Evolutionary conservation across 2,888 invertebrate genomes (phyloP).

Genomic region (Melolontha melolontha): DNA sequence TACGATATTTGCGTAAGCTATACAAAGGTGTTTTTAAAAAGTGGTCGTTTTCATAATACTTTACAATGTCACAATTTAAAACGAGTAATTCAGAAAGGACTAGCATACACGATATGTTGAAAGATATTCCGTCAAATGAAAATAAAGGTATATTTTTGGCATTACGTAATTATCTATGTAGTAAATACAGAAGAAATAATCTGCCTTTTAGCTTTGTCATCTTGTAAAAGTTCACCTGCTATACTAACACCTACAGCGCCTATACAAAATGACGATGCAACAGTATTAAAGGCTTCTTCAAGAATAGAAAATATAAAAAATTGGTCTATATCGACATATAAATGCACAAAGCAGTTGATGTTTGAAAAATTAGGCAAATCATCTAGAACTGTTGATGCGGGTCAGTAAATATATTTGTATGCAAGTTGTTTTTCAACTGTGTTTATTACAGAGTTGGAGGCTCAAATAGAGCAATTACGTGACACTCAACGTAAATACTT

Average conservation of each 20-base stretch:
- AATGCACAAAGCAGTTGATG: constrained; percentile 96
- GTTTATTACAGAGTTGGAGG: constrained; percentile 81
- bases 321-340: constrained; percentile 98
- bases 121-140: constrained; percentile 83
- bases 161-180: constrained; percentile 64
- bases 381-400: constrained; percentile 88
- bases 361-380: constrained; percentile 97
- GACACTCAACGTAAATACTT: constrained; percentile 95
- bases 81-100: constrained; percentile 68
- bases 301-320: constrained; percentile 93
- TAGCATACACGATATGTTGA: constrained; percentile 88
- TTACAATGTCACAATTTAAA: constrained; percentile 60
- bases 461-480: constrained; percentile 90
- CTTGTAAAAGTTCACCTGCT: constrained; percentile 62
- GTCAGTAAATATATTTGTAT: constrained; percentile 62
- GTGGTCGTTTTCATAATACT: background rate
- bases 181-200: background rate
- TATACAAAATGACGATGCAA: constrained; percentile 70
- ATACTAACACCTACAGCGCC: constrained; percentile 68
- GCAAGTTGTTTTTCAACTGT: background rate
- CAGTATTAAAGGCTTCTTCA: constrained; percentile 76
- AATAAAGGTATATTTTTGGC: constrained; percentile 71
- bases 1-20: background rate
- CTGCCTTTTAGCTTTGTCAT: constrained; percentile 56
- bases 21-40: constrained; percentile 4